phyloP scores from a whole-genome alignment of 2,797 vertebrate genomes.

The Macroramphosus scolopax region DNA sequence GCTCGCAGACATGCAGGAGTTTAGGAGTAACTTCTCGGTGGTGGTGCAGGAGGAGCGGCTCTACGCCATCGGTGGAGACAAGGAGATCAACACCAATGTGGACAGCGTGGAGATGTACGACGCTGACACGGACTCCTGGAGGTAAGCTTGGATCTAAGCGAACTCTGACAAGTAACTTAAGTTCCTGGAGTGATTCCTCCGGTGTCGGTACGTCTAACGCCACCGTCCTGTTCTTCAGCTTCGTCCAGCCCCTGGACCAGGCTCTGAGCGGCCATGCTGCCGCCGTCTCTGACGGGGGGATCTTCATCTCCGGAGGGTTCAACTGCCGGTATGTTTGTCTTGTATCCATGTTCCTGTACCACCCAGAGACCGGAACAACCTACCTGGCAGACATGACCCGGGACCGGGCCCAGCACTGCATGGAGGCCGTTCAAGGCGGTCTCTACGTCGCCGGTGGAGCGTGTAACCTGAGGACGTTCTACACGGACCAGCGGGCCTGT shows the following conservation, averaged over 20 bases:
- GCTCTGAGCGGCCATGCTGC: conserved; percentile 73
- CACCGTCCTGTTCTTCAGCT: conserved; percentile 62
- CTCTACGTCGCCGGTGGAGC: conserved; percentile 75
- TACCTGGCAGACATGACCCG: conserved; percentile 67
- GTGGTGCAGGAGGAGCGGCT: conserved; percentile 53
- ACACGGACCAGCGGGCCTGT: conserved; percentile 73
- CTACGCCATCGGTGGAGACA: conserved; percentile 79
- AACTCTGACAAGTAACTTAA: too few relatives aligned
- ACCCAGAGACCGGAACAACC: conserved; percentile 48
- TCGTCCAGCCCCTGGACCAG: conserved; percentile 64
- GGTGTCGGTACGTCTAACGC: too few relatives aligned
- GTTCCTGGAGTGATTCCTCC: too few relatives aligned
- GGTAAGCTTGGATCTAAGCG: conserved; percentile 67
- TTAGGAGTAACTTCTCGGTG: conserved; percentile 75
- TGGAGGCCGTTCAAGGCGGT: conserved; percentile 67
- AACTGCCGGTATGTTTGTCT: conserved; percentile 73
- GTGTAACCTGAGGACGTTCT: conserved; percentile 70
- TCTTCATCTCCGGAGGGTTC: conserved; percentile 80
- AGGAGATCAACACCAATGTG: conserved; percentile 71
- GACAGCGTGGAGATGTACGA: conserved; percentile 78
- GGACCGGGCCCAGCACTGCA: conserved; percentile 78
- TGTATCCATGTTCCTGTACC: conserved; percentile 59
- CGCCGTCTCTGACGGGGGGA: conserved; percentile 40
- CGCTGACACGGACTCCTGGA: conserved; percentile 71
- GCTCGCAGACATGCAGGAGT: conserved; percentile 75